These are phyloP conservation scores for Trichogramma dendrolimi DNA, from an alignment of 2,888 invertebrate genomes.

Conservation along the genomic window DNA sequence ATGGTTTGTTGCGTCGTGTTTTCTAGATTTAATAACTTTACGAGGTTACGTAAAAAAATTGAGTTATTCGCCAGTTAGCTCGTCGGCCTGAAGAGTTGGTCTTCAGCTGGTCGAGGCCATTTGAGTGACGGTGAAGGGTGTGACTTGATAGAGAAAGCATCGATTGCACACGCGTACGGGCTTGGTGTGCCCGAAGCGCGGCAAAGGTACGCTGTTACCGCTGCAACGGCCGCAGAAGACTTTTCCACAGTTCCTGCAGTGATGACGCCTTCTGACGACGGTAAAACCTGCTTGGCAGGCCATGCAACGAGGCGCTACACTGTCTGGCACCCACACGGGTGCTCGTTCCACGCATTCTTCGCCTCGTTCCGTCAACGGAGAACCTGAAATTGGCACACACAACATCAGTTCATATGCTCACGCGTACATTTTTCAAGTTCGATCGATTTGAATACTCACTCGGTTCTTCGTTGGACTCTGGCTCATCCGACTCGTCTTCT, in stretches of 20 bases:
- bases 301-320: slow-evolving; percentile 87
- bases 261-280: slow-evolving; percentile 90
- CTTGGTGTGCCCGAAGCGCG: slow-evolving; percentile 86
- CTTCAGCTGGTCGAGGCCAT: slow-evolving; percentile 48
- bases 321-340: slow-evolving; percentile 94
- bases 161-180: slow-evolving; percentile 92
- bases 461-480: slow-evolving; percentile 32
- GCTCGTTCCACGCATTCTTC: slow-evolving; percentile 56
- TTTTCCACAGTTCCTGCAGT: slow-evolving; percentile 95
- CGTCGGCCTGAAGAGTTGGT: not conserved
- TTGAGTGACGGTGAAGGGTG: slow-evolving; percentile 57
- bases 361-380: slow-evolving; percentile 45
- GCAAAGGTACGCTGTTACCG: slow-evolving; percentile 85
- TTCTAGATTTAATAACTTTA: too few relatives aligned
- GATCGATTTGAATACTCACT: not conserved
- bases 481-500: slow-evolving; percentile 40
- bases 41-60: too few relatives aligned
- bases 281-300: slow-evolving; percentile 89
- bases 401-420: not conserved
- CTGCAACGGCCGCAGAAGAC: slow-evolving; percentile 94
- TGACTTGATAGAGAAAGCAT: slow-evolving; percentile 73
- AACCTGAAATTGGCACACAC: slow-evolving; percentile 33
- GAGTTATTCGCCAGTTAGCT: too few relatives aligned
- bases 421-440: not conserved
- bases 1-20: too few relatives aligned